Percentiles rank a stretch among this genome's conserved stretches.
Evolutionary conservation across 1,140 invertebrate genomes (phyloP).

Genomic region (Oscheius sp.): DNA sequence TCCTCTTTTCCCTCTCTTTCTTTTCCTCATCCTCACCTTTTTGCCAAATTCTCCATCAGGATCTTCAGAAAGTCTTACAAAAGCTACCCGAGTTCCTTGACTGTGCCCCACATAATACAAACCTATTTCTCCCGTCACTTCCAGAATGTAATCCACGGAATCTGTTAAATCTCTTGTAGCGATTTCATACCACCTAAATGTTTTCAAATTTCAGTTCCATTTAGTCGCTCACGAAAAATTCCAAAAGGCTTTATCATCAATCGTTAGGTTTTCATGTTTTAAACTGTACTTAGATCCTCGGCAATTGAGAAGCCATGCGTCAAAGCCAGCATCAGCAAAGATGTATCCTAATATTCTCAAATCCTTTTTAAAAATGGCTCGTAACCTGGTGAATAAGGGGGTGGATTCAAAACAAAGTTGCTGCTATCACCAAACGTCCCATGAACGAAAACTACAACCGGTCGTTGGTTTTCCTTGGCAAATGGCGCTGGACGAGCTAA

Average conservation of each 20-base stretch:
- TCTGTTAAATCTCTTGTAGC: constrained; percentile 72
- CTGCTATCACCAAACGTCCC: constrained; percentile 74
- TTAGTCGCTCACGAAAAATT: constrained; percentile 50
- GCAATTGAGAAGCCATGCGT: constrained; percentile 73
- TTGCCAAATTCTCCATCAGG: neutral
- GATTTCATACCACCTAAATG: constrained; percentile 73
- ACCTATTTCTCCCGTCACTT: constrained; percentile 52
- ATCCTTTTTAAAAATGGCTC: neutral
- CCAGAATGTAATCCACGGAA: constrained; percentile 69
- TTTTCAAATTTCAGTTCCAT: neutral
- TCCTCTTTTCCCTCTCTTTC: too few relatives aligned
- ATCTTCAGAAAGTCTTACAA: constrained; percentile 57
- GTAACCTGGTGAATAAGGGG: constrained; percentile 35
- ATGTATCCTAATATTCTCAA: constrained; percentile 67
- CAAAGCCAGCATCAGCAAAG: constrained; percentile 70
- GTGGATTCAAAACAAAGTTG: constrained; percentile 73
- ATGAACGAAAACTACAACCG: constrained; percentile 68
- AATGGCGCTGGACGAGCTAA: neutral
- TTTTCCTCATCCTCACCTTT: too few relatives aligned
- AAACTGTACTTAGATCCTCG: constrained; percentile 70
- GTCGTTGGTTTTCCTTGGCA: constrained; percentile 5
- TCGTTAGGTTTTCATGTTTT: constrained; percentile 61
- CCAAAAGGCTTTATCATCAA: constrained; percentile 59
- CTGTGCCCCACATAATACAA: constrained; percentile 64
- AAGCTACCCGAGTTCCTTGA: constrained; percentile 63